These are phyloP conservation scores for Aricia agestis DNA, from an alignment of 1,140 invertebrate species.

Conservation along the genomic window DNA sequence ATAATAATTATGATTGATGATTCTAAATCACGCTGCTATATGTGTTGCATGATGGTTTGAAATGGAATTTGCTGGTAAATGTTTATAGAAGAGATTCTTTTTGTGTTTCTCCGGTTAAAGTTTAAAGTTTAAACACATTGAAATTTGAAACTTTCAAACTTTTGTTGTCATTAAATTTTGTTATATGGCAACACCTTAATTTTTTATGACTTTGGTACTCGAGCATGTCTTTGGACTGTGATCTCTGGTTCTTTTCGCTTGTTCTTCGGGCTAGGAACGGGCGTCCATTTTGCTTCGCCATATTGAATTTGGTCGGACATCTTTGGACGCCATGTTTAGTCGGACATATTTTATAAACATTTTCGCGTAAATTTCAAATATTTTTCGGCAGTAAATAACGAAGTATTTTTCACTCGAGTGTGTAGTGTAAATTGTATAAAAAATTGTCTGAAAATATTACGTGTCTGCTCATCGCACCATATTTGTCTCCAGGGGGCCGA, in stretches of 20 bases:
- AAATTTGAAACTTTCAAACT: too few relatives aligned
- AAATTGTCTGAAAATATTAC: constrained; percentile 56
- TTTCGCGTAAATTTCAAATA: constrained; percentile 77
- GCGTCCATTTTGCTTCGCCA: constrained; percentile 76
- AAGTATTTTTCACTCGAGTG: constrained; percentile 72
- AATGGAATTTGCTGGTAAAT: too few relatives aligned
- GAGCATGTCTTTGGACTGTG: not conserved
- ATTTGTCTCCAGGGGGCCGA: constrained; percentile 66
- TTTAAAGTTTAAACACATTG: too few relatives aligned
- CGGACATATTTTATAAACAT: constrained; percentile 77
- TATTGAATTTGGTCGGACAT: constrained; percentile 77
- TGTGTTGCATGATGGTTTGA: too few relatives aligned
- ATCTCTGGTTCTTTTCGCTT: constrained; percentile 39
- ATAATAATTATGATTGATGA: too few relatives aligned
- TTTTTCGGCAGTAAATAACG: constrained; percentile 67
- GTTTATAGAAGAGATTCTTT: too few relatives aligned
- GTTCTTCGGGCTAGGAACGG: constrained; percentile 47
- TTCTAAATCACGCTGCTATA: too few relatives aligned
- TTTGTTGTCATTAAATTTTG: constrained; percentile 22
- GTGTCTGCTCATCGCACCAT: constrained; percentile 63
- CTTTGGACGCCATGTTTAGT: constrained; percentile 78
- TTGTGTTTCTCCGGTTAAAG: too few relatives aligned
- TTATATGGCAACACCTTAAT: constrained; percentile 41
- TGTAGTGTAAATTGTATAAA: constrained; percentile 50
- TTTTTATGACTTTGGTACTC: not conserved